Conservation (phyloP, 2,797 vertebrate genomes). For the Chelidonichthys spinosus region DNA sequence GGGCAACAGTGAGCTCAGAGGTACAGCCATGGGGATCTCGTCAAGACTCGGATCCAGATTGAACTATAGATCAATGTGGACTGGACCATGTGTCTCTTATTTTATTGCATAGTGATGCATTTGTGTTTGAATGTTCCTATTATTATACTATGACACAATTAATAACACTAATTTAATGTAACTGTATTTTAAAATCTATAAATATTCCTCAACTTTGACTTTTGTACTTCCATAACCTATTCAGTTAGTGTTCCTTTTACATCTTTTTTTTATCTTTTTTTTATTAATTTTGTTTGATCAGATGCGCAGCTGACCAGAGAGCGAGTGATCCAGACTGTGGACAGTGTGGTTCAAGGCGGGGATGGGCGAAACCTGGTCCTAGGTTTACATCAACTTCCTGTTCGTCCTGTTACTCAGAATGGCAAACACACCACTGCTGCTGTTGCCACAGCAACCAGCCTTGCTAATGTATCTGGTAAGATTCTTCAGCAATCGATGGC, state of each 20-base stretch:
- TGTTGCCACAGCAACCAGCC: slow-evolving; percentile 79
- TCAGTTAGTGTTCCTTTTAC: not conserved
- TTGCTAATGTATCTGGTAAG: slow-evolving; percentile 88
- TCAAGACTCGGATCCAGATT: not conserved
- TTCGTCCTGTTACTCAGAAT: slow-evolving; percentile 92
- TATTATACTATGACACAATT: not conserved
- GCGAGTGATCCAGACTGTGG: slow-evolving; percentile 93
- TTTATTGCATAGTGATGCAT: not conserved
- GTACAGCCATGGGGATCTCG: slow-evolving; percentile 45
- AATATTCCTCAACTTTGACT: too few relatives aligned
- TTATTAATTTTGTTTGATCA: slow-evolving; percentile 78
- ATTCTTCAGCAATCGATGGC: not conserved
- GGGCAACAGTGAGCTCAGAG: slow-evolving; percentile 83
- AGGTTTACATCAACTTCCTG: slow-evolving; percentile 92
- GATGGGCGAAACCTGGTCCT: slow-evolving; percentile 87
- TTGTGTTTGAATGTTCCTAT: not conserved
- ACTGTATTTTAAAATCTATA: too few relatives aligned
- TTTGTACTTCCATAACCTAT: not conserved
- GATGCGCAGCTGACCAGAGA: slow-evolving; percentile 86
- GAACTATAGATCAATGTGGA: not conserved
- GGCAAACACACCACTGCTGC: slow-evolving; percentile 90
- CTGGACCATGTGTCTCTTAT: not conserved
- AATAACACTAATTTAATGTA: too few relatives aligned
- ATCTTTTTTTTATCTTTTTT: not conserved
- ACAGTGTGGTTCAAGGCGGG: slow-evolving; percentile 85